Evolutionary conservation across 2,113 vertebrate species (phyloP).

Genomic region (Sander lucioperca): DNA sequence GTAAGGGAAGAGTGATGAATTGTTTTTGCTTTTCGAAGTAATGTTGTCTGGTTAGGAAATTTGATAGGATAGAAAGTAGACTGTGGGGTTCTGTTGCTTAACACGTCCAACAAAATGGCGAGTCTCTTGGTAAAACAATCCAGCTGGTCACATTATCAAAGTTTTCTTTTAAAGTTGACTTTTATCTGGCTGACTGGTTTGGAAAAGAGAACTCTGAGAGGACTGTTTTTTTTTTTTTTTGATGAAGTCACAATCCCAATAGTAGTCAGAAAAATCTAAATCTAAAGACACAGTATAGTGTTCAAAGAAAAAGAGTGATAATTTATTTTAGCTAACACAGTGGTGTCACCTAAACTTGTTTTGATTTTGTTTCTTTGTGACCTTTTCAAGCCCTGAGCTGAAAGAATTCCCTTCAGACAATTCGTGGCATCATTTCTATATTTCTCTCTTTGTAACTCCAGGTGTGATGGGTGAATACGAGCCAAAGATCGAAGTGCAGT

Average conservation of each 20-base stretch:
- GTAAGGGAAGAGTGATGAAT: background rate
- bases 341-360: conserved; percentile 11
- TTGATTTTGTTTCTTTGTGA: conserved; percentile 25
- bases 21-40: background rate
- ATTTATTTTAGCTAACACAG: background rate
- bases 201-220: conserved; percentile 15
- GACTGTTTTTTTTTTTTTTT: too few relatives aligned
- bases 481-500: conserved; percentile 98
- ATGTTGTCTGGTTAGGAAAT: background rate
- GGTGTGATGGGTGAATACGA: conserved; percentile 98
- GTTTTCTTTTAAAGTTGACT: conserved; percentile 6
- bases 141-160: background rate
- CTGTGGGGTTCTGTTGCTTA: background rate
- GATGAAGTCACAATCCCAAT: background rate
- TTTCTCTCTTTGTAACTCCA: conserved; percentile 75
- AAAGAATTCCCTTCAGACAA: conserved; percentile 26
- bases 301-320: background rate
- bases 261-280: background rate
- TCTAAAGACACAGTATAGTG: background rate
- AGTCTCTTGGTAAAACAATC: conserved; percentile 10
- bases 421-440: background rate
- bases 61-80: background rate
- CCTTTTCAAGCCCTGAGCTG: conserved; percentile 31
- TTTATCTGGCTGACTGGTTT: background rate
- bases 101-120: background rate